Evolutionary conservation across 2,888 invertebrate species (phyloP).

Genomic region (Volucella zonaria): DNA sequence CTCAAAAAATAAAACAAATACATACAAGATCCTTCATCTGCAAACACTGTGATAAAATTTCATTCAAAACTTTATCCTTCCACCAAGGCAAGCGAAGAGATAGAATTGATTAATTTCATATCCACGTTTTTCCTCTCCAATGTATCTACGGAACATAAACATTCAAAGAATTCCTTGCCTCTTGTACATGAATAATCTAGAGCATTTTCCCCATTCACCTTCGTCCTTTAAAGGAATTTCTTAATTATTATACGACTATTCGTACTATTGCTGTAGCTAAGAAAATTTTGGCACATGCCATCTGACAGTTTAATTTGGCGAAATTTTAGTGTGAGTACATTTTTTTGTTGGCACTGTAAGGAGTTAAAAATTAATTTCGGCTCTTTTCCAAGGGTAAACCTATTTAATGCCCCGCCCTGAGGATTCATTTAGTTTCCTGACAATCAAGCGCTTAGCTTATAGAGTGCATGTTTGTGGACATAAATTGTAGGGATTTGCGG

Average conservation of each 20-base stretch:
- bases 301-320: no score
- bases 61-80: constrained; percentile 44
- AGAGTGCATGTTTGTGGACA: constrained; percentile 2
- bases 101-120: constrained; percentile 35
- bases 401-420: neutral
- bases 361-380: constrained; percentile 17
- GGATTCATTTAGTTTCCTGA: neutral
- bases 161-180: neutral
- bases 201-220: constrained; percentile 16
- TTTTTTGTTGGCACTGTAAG: constrained; percentile 4
- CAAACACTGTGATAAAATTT: constrained; percentile 29
- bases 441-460: neutral
- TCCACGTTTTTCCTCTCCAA: neutral
- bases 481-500: constrained; percentile 11
- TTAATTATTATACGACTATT: constrained; percentile 23
- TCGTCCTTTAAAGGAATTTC: constrained; percentile 22
- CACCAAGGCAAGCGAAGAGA: neutral
- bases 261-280: no score
- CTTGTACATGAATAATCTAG: no score
- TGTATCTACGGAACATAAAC: neutral
- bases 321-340: no score
- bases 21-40: constrained; percentile 1
- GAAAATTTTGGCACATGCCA: no score
- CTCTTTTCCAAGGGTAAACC: neutral
- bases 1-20: neutral